Evolutionary conservation across 2,113 vertebrate genomes (phyloP).

Genomic region (Crotalus tigris): DNA sequence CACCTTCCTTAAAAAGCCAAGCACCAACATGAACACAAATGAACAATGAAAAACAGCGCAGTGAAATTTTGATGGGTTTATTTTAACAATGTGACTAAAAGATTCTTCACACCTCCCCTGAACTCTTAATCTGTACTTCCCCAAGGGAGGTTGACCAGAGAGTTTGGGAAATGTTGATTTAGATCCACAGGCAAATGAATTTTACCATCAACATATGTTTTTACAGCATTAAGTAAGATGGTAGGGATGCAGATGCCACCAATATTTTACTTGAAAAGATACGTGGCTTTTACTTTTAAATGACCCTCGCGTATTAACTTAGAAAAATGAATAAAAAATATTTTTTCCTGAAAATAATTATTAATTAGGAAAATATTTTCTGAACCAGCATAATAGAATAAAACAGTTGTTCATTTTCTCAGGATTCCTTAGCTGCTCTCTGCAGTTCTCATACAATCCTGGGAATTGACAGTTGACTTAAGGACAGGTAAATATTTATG

Average conservation of each 20-base stretch:
- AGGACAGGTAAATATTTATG: neutral
- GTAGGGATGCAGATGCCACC: neutral
- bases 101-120: neutral
- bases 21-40: neutral
- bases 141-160: neutral
- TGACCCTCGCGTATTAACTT: neutral
- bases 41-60: neutral
- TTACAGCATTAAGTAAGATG: neutral
- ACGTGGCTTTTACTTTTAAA: neutral
- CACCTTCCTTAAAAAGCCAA: neutral
- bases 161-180: neutral
- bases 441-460: neutral
- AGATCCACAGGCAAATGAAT: neutral
- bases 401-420: neutral
- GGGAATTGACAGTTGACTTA: neutral
- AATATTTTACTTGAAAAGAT: neutral
- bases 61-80: neutral
- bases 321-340: neutral
- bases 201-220: neutral
- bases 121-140: neutral
- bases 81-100: neutral
- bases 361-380: neutral
- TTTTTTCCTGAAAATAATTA: neutral
- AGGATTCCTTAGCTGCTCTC: neutral
- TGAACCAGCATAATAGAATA: neutral